Conservation (phyloP, 2,113 vertebrate species). For the Phaethornis superciliosus region DNA sequence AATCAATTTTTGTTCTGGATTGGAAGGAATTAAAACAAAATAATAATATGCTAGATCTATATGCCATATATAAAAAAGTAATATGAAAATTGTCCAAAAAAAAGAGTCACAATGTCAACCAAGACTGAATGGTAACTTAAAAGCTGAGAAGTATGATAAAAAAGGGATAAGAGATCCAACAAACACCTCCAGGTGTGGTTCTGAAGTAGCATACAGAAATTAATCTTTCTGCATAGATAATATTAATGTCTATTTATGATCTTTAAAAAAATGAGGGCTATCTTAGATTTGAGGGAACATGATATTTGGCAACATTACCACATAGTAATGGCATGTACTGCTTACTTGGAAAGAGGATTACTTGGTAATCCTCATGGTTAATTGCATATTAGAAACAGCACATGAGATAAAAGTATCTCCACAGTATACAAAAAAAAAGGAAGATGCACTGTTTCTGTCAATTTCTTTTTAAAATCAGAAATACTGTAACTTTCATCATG, state of each 20-base stretch:
- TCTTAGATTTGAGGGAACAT: background rate
- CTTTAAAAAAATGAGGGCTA: background rate
- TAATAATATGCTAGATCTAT: background rate
- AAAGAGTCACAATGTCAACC: background rate
- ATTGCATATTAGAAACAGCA: background rate
- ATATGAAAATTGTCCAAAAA: background rate
- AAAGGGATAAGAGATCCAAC: background rate
- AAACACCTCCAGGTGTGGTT: background rate
- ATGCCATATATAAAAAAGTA: background rate
- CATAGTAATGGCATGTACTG: background rate
- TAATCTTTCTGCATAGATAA: background rate
- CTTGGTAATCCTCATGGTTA: background rate
- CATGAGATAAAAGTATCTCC: background rate
- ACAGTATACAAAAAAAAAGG: background rate
- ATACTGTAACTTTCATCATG: background rate
- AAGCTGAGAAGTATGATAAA: background rate
- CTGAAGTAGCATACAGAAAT: background rate
- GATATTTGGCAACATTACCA: background rate
- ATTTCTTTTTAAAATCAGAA: background rate
- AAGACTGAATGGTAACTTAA: background rate
- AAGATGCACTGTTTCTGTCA: background rate
- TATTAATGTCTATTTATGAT: background rate
- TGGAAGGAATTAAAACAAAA: background rate
- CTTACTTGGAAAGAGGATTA: background rate
- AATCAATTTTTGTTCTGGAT: background rate